Evolutionary conservation across 2,888 invertebrate genomes (phyloP).

Genomic region (Beris morrisii): DNA sequence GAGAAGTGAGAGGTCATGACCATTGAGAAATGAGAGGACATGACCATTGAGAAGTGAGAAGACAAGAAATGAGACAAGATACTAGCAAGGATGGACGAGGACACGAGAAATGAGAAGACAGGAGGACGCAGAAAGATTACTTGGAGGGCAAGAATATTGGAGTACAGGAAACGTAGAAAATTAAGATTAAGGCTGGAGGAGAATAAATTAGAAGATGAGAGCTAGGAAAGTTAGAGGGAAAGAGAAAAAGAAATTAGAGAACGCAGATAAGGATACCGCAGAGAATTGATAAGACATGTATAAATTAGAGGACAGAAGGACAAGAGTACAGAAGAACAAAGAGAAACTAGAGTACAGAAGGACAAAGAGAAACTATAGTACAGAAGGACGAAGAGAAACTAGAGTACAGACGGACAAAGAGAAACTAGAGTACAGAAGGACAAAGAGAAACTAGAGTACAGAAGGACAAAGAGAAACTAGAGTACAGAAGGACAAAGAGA

Average conservation of each 20-base stretch:
- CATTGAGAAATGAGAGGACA: no score
- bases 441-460: neutral
- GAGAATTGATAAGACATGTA: neutral
- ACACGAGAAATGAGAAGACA: no score
- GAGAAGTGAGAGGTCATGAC: no score
- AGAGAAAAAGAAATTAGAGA: neutral
- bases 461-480: neutral
- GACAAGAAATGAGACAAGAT: no score
- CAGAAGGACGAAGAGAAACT: neutral
- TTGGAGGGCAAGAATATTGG: no score
- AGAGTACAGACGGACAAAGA: neutral
- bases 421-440: neutral
- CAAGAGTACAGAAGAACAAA: neutral
- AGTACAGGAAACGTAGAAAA: no score
- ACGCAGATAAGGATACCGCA: neutral
- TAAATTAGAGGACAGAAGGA: neutral
- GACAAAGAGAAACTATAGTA: neutral
- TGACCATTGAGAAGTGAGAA: no score
- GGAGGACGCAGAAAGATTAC: no score
- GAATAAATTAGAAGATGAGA: no score
- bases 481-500: neutral
- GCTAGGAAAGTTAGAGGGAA: neutral
- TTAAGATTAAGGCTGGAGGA: no score
- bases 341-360: neutral
- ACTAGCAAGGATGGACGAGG: no score